phyloP scores from a whole-genome alignment of 1,140 invertebrate genomes.

The Orchestia grillus region DNA sequence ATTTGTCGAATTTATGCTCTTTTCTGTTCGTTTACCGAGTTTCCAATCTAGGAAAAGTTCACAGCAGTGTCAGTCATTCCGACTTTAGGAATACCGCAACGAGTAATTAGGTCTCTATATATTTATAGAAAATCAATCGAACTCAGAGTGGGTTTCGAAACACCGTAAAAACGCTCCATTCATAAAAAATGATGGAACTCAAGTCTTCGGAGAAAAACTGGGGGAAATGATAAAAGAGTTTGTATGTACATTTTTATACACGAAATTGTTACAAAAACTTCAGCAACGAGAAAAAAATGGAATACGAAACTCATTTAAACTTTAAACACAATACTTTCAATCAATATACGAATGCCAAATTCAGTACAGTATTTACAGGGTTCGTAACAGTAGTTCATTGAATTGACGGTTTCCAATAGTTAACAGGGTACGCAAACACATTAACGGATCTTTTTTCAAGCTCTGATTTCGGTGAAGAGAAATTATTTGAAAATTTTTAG shows the following conservation, averaged over 20 bases:
- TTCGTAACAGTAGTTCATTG: neutral
- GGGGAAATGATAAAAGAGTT: neutral
- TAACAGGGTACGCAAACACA: neutral
- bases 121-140: no score
- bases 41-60: no score
- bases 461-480: neutral
- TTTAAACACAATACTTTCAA: neutral
- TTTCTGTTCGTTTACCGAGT: no score
- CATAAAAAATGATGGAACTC: no score
- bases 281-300: neutral
- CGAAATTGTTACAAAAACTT: neutral
- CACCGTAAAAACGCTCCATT: no score
- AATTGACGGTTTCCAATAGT: neutral
- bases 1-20: no score
- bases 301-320: neutral
- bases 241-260: slow-evolving; percentile 1
- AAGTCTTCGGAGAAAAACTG: no score
- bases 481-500: neutral
- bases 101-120: no score
- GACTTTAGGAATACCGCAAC: no score
- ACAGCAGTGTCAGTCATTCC: no score
- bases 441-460: neutral
- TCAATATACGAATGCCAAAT: neutral
- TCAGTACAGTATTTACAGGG: neutral
- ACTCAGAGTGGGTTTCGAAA: no score